phyloP scores from a whole-genome alignment of 1,140 invertebrate species.

The Leptinotarsa lineolata region DNA sequence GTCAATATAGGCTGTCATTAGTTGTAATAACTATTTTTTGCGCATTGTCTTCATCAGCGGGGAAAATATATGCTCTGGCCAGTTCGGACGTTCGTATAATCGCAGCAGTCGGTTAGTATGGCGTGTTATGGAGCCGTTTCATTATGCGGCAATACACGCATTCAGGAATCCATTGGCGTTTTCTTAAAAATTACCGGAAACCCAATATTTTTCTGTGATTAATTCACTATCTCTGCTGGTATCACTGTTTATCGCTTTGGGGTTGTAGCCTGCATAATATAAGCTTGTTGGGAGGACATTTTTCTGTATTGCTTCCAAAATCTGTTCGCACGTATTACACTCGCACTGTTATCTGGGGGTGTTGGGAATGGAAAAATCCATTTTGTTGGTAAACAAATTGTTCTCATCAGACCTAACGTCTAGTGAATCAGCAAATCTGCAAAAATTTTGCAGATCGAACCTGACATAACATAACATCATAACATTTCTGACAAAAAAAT shows the following conservation, averaged over 20 bases:
- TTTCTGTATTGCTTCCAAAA: too few species aligned
- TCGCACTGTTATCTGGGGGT: too few species aligned
- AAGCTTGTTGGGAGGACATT: too few species aligned
- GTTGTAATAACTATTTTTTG: not conserved
- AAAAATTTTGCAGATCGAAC: too few species aligned
- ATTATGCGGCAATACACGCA: conserved; percentile 2
- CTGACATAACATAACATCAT: too few species aligned
- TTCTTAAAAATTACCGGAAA: not conserved
- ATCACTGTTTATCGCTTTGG: not conserved
- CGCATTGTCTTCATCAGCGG: not conserved
- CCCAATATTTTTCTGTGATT: not conserved
- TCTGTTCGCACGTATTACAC: too few species aligned
- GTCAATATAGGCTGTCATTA: too few species aligned
- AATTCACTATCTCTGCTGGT: not conserved
- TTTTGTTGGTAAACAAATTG: too few species aligned
- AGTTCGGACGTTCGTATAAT: not conserved
- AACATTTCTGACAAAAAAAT: too few species aligned
- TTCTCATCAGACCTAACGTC: too few species aligned
- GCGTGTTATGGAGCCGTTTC: not conserved
- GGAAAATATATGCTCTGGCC: not conserved
- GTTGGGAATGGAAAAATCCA: too few species aligned
- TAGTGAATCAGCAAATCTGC: too few species aligned
- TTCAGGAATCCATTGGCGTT: conserved; percentile 1
- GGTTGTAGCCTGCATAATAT: not conserved
- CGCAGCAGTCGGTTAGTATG: not conserved